Base-by-base conservation (phyloP, 2,797 vertebrate species). In the Echiichthys vipera region DNA sequence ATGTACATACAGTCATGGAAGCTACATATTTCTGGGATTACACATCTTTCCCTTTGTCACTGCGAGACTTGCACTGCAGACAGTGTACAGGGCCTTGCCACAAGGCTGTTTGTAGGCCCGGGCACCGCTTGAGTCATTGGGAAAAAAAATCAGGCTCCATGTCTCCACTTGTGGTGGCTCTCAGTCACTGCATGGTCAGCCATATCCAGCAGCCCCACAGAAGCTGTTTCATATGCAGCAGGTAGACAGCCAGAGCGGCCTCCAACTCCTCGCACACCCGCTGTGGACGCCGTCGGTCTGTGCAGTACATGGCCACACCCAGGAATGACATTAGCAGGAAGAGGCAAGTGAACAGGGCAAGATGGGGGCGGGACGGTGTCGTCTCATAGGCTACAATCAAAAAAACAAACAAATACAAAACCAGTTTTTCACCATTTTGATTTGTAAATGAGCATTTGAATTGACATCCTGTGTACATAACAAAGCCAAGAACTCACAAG, bases 201-300 rank as follows among this genome's bases (percentile, higher is more conserved):
- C 95, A 94, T 81, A 91, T 94, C 96, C 96, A 98, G 87, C 95
- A 96, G 80, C 94, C 92, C 91, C 95, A 95, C 73, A 95, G 91
- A 0, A 90, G 7, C 4, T 94, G 95, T 82, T 95, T 96, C 85
- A 98, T 84, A 29, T 92, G 95, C 83, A 97, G 91, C 82, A 92
- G 74, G 88, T 95, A 91, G 71, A 95, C 91, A 3, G 95, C 94
- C 69, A 98, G 84, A 17, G 65, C 79, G 2, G 96, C 95, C 78
- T 94, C 92, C 75, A 98, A 94, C 84, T 96, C 95, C 84, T 97
- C 95, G n/a, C 96, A 93, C 81, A 93, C 85, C 27, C 90, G 86
- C 50, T 94, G 90, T 1, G 95, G 84, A 45, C 92, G 92, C 50
- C 89, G 89, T 58, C 90, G 90, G 78, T 90, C 94, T 39, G 92